Conservation (phyloP, 2,113 vertebrate species). For the Crocuta crocuta region DNA sequence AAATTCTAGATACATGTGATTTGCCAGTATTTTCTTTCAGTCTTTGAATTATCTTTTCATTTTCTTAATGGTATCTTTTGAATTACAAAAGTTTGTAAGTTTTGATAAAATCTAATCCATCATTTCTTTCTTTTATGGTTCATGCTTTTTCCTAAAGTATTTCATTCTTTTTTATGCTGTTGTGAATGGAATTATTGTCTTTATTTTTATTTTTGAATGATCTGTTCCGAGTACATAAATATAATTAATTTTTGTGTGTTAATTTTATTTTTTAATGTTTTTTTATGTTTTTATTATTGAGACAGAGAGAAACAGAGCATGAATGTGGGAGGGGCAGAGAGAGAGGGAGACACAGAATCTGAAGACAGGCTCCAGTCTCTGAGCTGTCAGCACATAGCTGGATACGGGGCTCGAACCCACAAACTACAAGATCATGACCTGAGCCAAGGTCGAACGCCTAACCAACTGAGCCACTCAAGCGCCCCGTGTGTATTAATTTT, state of each 20-base stretch:
- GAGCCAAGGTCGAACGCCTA: too few relatives aligned
- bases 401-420: too few relatives aligned
- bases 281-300: too few relatives aligned
- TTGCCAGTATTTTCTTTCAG: background rate
- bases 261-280: background rate
- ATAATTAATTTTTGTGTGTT: background rate
- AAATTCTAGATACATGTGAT: background rate
- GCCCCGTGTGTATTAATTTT: too few relatives aligned
- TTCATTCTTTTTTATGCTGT: conserved; percentile 1
- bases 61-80: background rate
- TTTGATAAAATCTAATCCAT: background rate
- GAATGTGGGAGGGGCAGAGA: too few relatives aligned
- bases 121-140: background rate
- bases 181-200: background rate
- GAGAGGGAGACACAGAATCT: too few relatives aligned
- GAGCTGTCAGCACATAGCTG: too few relatives aligned
- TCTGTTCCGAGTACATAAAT: background rate
- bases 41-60: conserved; percentile 30
- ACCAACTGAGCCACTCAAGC: too few relatives aligned
- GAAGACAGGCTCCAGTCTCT: too few relatives aligned
- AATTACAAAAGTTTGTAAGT: background rate
- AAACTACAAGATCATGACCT: too few relatives aligned
- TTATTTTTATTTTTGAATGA: background rate
- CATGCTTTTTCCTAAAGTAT: background rate
- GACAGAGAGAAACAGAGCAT: too few relatives aligned